Evolutionary conservation across 2,113 vertebrate species (phyloP), one percentile per base, ranked within the genome.

Genomic region (Andinoacara biseriatus): DNA sequence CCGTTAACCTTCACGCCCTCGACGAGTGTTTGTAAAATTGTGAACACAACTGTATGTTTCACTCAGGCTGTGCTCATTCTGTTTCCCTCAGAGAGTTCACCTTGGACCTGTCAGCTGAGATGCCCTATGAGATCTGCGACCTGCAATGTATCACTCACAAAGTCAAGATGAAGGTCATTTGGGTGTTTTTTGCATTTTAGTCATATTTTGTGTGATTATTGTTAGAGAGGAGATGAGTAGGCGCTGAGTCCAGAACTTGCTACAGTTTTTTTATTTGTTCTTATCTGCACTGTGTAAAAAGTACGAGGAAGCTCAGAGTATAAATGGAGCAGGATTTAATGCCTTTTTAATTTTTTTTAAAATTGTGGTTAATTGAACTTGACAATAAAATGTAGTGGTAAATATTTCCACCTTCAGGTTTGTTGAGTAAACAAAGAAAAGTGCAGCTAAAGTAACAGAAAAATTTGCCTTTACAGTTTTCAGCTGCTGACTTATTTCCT

Each of bases 121-220:
- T 97, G 96, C 96, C 95, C 0, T 80, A 95, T 7, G 62, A 94
- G 90, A 97, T 97, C 84, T 86, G 87, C 49, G 59, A 69, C 46
- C 94, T 97, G 77, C 49, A 58, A 3, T 94, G 95, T 82, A 83
- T 88, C 78, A 97, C 95, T 54, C 96, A 97, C 76, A 11, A 86
- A 46, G 84, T 97, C 75, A 95, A 95, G 93, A 92, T 93, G 11
- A 98, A 98, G 96, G 96, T 98, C 10, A 59, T 3, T 40, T 2
- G 40, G 65, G 1, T 31, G 29, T 69, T 69, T 52, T 52, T 69
- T 49, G 11, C 18, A 54, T 54, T 54, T 54, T 20, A 49, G 9
- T 61, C 29, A 33, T 10, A 9, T 20, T 33, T 18, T 60, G 3
- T 33, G 29, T 61, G 5, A 61, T 20, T 49, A 17, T 49, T 17